A percentile compares a stretch with the other conserved stretches of the same genome.
Evolutionary conservation across 2,113 vertebrate genomes (phyloP).

Genomic region (Petaurus breviceps): DNA sequence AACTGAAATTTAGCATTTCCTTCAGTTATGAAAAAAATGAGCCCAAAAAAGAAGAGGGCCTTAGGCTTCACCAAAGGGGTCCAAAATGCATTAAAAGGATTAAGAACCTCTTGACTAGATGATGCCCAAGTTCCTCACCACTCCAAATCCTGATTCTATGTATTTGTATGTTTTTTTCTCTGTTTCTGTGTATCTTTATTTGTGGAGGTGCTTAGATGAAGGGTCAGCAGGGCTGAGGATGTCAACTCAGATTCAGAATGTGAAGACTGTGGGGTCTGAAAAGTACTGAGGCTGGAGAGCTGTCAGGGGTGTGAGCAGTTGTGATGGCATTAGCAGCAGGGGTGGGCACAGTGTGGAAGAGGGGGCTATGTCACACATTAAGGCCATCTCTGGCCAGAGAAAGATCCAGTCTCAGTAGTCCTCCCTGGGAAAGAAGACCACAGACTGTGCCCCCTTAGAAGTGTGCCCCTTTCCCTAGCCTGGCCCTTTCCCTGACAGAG

Average conservation of each 20-base stretch:
- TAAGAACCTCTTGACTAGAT: neutral
- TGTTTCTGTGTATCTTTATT: neutral
- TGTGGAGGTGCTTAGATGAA: neutral
- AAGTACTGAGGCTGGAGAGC: neutral
- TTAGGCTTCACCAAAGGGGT: neutral
- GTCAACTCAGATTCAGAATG: neutral
- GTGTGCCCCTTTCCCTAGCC: neutral
- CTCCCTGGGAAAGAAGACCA: neutral
- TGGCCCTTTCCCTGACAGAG: neutral
- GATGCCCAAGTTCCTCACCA: neutral
- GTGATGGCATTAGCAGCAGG: neutral
- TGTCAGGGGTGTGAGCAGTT: neutral
- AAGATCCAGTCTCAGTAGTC: neutral
- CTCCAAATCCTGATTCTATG: neutral
- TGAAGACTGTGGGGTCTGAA: neutral
- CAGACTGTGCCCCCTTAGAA: neutral
- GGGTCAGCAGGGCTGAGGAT: neutral
- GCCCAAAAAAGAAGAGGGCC: neutral
- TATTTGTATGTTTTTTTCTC: neutral
- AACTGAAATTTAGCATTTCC: neutral
- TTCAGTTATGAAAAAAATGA: neutral
- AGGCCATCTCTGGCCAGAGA: neutral
- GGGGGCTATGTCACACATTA: neutral
- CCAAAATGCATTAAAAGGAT: neutral
- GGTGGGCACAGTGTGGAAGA: neutral